Conservation (phyloP, 2,888 invertebrate species). For the Lymantria dispar region DNA sequence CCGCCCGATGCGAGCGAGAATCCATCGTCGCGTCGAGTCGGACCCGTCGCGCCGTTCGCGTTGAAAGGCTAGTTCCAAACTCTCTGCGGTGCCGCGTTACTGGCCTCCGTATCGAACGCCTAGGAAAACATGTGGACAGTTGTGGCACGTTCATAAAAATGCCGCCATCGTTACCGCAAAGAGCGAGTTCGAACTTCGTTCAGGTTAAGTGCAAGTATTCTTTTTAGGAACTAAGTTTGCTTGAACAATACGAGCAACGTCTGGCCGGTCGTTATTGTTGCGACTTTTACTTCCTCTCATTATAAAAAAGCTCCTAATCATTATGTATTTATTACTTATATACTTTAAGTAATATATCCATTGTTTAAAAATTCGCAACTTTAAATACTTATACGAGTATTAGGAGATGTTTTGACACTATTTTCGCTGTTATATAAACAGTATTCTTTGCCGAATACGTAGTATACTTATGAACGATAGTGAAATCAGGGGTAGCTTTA, state of each 20-base stretch:
- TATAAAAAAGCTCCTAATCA: background rate
- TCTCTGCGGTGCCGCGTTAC: slow-evolving; percentile 46
- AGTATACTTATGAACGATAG: background rate
- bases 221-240: slow-evolving; percentile 29
- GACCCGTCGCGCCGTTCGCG: slow-evolving; percentile 44
- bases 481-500: background rate
- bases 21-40: slow-evolving; percentile 48
- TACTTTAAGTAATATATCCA: background rate
- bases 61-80: slow-evolving; percentile 30
- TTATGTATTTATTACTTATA: background rate
- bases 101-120: slow-evolving; percentile 57
- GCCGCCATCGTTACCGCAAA: slow-evolving; percentile 31
- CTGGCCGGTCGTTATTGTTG: background rate
- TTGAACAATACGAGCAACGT: slow-evolving; percentile 24
- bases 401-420: background rate
- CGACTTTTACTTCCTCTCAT: background rate
- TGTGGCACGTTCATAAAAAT: slow-evolving; percentile 30
- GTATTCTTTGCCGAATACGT: background rate
- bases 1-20: slow-evolving; percentile 55
- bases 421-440: background rate
- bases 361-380: background rate
- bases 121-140: slow-evolving; percentile 38
- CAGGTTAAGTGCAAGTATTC: slow-evolving; percentile 36
- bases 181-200: slow-evolving; percentile 34
- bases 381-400: background rate